These are phyloP conservation scores for Tachysurus fulvidraco DNA, from an alignment of 2,113 vertebrate genomes.

Conservation along the genomic window DNA sequence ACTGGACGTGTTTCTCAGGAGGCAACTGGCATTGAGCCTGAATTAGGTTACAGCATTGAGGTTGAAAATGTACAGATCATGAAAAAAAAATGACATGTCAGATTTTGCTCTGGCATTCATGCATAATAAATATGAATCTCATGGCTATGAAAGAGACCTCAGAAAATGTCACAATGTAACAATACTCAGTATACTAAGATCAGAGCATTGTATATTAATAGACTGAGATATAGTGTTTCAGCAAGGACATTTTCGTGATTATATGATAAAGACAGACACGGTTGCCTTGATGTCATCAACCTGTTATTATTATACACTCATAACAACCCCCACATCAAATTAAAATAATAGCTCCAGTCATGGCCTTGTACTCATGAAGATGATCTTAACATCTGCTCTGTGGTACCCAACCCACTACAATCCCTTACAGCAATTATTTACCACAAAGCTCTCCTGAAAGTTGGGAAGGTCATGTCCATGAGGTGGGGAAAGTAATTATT, in stretches of 20 bases:
- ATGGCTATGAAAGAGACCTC: background rate
- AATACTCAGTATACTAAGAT: background rate
- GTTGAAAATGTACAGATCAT: slow-evolving; percentile 8
- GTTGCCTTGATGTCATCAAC: background rate
- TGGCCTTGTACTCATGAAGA: background rate
- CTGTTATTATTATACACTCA: background rate
- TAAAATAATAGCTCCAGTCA: background rate
- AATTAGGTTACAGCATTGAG: slow-evolving; percentile 36
- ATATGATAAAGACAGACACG: background rate
- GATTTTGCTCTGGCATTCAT: background rate
- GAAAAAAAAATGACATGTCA: background rate
- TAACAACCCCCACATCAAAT: background rate
- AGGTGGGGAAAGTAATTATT: background rate
- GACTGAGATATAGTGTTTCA: background rate
- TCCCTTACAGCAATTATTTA: background rate
- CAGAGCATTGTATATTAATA: background rate
- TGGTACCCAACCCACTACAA: background rate
- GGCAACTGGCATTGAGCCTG: slow-evolving; percentile 9
- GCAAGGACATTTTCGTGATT: background rate
- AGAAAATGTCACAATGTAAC: background rate
- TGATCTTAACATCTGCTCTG: background rate
- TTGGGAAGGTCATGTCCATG: background rate
- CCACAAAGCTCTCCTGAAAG: background rate
- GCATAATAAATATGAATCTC: background rate
- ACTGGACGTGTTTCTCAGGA: slow-evolving; percentile 12